Percentiles rank a stretch among this genome's conserved stretches.
Conservation (phyloP, 2,888 invertebrate species). For the Polymixis lichenea region DNA sequence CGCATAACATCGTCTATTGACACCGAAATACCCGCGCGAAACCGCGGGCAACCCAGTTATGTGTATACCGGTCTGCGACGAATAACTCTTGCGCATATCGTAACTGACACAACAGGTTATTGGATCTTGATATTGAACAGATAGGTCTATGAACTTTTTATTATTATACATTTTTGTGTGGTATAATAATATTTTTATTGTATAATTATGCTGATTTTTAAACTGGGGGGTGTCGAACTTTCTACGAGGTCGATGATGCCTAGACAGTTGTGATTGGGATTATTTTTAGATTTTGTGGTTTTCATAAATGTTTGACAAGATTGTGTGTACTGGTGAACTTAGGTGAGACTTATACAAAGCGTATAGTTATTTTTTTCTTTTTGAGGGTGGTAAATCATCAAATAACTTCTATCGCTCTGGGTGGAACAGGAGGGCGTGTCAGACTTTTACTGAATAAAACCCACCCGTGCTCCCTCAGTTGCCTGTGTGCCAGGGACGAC, state of each 20-base stretch:
- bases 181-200: slow-evolving; percentile 31
- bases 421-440: no score
- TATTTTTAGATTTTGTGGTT: slow-evolving; percentile 6
- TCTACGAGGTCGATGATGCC: slow-evolving; percentile 22
- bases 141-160: slow-evolving; percentile 65
- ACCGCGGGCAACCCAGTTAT: slow-evolving; percentile 24
- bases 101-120: slow-evolving; percentile 60
- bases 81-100: slow-evolving; percentile 61
- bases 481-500: no score
- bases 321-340: not conserved
- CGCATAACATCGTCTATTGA: slow-evolving; percentile 46
- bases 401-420: no score
- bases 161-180: slow-evolving; percentile 27
- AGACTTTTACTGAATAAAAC: no score
- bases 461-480: no score
- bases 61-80: slow-evolving; percentile 43
- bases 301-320: not conserved
- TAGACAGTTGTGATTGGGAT: not conserved
- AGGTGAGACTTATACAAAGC: no score
- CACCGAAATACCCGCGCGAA: slow-evolving; percentile 37
- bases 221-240: slow-evolving; percentile 34
- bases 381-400: no score
- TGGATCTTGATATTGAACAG: slow-evolving; percentile 60
- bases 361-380: no score
- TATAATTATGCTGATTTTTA: slow-evolving; percentile 28